Evolutionary conservation across 2,888 invertebrate species (phyloP), one percentile per base, ranked within the genome.

Genomic region (Nemurella pictetii): DNA sequence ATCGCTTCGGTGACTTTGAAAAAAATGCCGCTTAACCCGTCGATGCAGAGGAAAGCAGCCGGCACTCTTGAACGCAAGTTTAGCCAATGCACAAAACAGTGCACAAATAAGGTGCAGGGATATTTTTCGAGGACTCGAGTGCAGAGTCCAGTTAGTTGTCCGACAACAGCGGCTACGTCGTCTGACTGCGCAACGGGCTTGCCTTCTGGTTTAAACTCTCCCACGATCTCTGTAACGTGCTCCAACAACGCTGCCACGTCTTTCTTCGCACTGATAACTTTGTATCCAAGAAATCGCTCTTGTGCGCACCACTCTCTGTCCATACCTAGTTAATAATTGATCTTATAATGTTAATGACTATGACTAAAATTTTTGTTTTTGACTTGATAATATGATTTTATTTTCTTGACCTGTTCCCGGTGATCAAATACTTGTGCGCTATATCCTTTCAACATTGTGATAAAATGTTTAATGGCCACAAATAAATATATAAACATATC

Each of bases 231-330:
- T n/a, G 80, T 27, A 15, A 80, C 7, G 25, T 80, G 83, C 29
- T 25, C 32, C 27, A 28, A 30, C 25, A 85, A 78, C 25, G 77
- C 85, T 26, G 30, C 35, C 25, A 77, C 77, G 25, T 27, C 15
- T 0, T 29, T 32, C 28, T 83, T 36, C 32, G 27, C 15, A 26
- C 85, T 85, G 27, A 83, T 32, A 36, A 83, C 85, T 25, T 29
- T 28, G 35, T 83, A 83, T 12, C 74, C 82, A 30, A 80, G 72
- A 85, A 84, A 80, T 80, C 35, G 32, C 55, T 85, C 84, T 35
- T 80, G 12, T 28, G 80, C 30, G 0, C 0, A 7, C n/a, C 80
- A 83, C 15, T 36, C 4, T 27, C 35, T 78, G 55, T 26, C 55
- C 15, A 80, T n/a, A n/a, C n/a, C n/a, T n/a, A n/a, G n/a, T n/a